These are phyloP conservation scores for Gryon sp. DNA, from an alignment of 1,140 invertebrate species.

Conservation along the genomic window DNA sequence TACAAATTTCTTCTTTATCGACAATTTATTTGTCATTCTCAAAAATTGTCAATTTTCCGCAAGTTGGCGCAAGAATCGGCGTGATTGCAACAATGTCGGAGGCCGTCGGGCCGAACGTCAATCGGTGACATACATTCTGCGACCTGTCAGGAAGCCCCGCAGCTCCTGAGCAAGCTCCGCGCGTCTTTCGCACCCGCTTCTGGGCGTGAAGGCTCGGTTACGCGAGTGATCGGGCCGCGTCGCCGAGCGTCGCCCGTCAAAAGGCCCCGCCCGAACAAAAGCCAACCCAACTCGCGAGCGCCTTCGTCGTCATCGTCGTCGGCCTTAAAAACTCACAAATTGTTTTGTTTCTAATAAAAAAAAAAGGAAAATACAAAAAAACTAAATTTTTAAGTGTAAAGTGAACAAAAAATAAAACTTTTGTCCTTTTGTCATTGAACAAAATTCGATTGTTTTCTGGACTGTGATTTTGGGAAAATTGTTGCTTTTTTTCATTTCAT, in stretches of 20 bases:
- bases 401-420: too few species aligned
- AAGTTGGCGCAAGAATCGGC: background rate
- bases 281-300: background rate
- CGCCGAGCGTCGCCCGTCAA: background rate
- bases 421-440: too few species aligned
- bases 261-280: constrained; percentile 20
- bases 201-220: background rate
- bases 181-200: background rate
- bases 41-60: too few species aligned
- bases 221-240: background rate
- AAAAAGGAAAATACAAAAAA: too few species aligned
- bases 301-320: background rate
- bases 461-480: too few species aligned
- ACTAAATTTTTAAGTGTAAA: too few species aligned
- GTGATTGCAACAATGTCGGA: constrained; percentile 45
- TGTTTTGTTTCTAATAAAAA: too few species aligned
- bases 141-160: constrained; percentile 9
- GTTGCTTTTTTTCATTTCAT: too few species aligned
- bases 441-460: too few species aligned
- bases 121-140: constrained; percentile 40
- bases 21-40: too few species aligned
- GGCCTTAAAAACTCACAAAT: too few species aligned
- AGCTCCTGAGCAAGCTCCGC: background rate
- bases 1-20: too few species aligned
- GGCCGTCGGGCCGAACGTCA: constrained; percentile 41